These are phyloP conservation scores for Torymus tubicola DNA, from an alignment of 2,888 invertebrate genomes.

Conservation along the genomic window DNA sequence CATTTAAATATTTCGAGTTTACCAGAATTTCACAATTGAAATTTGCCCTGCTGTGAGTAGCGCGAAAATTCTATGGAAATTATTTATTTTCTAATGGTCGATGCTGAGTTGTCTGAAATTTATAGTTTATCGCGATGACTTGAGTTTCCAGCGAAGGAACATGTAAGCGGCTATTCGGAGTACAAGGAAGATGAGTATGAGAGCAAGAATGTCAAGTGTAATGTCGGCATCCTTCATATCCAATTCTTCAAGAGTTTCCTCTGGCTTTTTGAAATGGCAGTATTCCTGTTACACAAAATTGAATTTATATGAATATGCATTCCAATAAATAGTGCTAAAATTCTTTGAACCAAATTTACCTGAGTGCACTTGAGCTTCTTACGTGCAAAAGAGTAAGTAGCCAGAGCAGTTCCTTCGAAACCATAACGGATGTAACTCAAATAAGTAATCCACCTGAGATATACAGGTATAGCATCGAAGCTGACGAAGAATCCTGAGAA, in stretches of 20 bases:
- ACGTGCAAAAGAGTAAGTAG: constrained; percentile 92
- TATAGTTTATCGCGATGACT: constrained; percentile 83
- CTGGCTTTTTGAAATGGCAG: constrained; percentile 91
- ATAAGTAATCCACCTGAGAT: constrained; percentile 96
- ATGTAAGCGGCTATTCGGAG: constrained; percentile 89
- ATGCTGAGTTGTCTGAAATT: constrained; percentile 2
- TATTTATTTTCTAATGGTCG: not conserved
- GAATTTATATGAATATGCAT: not conserved
- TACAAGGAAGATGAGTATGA: constrained; percentile 87
- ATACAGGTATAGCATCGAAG: constrained; percentile 96
- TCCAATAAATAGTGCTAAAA: too few relatives aligned
- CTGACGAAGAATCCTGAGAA: constrained; percentile 99
- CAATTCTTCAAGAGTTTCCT: constrained; percentile 89
- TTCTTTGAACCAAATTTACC: constrained; percentile 71
- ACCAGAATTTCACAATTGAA: constrained; percentile 12
- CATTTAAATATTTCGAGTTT: constrained; percentile 27
- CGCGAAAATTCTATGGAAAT: constrained; percentile 25
- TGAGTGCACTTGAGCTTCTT: constrained; percentile 88
- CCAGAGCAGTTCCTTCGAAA: constrained; percentile 95
- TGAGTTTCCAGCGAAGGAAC: constrained; percentile 92
- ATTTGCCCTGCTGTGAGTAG: constrained; percentile 31
- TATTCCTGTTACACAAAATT: constrained; percentile 80
- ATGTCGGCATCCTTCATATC: constrained; percentile 91
- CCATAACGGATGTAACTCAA: constrained; percentile 96
- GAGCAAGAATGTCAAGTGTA: constrained; percentile 87